These are phyloP conservation scores for Thamnophis elegans DNA, from an alignment of 2,797 vertebrate genomes.

Conservation along the genomic window DNA sequence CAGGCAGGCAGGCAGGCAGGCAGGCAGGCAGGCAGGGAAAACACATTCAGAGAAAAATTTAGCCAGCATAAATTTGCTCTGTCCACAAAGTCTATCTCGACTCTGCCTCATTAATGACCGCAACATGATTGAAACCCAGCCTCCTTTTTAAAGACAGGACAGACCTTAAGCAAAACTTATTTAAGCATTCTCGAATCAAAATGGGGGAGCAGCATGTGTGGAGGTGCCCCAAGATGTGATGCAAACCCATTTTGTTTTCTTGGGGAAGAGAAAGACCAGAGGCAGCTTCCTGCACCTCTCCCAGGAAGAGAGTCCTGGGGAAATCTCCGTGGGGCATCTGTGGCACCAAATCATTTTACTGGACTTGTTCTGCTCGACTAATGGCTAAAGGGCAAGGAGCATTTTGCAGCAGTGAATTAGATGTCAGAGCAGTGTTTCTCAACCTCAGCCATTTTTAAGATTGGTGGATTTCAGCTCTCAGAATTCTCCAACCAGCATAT, in stretches of 20 bases:
- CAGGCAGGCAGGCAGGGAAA: too few relatives aligned
- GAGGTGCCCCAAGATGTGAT: background rate
- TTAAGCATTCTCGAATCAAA: too few relatives aligned
- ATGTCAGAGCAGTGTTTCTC: background rate
- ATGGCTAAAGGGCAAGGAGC: conserved; percentile 16
- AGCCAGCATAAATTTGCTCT: too few relatives aligned
- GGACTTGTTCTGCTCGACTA: conserved; percentile 41
- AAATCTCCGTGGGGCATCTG: background rate
- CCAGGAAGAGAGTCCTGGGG: background rate
- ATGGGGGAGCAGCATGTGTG: too few relatives aligned
- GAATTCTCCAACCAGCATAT: background rate
- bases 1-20: too few relatives aligned
- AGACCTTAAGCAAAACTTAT: too few relatives aligned
- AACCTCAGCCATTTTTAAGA: background rate
- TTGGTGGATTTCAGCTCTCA: background rate
- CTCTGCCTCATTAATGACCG: too few relatives aligned
- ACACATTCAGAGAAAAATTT: too few relatives aligned
- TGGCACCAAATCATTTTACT: conserved; percentile 46
- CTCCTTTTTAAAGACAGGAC: too few relatives aligned
- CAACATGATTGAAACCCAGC: too few relatives aligned
- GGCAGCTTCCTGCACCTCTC: fast-evolving
- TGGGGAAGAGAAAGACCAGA: too few relatives aligned
- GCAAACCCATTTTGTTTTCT: background rate
- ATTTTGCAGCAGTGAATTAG: conserved; percentile 44
- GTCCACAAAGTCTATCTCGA: too few relatives aligned